Evolutionary conservation across 92 coral and sea anemone genomes (phyloP).

Genomic region (Chrysogorgia sp.): DNA sequence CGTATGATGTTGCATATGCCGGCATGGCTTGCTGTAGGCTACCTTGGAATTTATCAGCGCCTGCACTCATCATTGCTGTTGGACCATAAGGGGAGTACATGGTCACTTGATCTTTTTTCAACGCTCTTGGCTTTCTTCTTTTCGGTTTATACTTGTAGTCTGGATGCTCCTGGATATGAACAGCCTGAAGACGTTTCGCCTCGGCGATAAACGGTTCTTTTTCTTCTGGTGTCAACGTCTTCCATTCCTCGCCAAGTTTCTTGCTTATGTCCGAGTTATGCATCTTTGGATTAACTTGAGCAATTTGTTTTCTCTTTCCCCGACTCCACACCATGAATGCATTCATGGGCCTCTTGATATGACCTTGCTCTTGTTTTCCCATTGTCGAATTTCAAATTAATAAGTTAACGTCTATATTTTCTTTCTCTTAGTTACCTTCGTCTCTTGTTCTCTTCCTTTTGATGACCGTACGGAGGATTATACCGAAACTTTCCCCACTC

Average conservation of each 20-base stretch:
- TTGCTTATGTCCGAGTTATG: constrained; percentile 99
- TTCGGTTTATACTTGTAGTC: constrained; percentile 99
- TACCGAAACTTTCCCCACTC: constrained; percentile 22
- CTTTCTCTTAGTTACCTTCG: constrained; percentile 24
- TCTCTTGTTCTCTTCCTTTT: constrained; percentile 41
- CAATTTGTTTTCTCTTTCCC: constrained; percentile 98
- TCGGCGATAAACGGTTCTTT: constrained; percentile 99
- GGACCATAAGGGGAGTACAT: constrained; percentile 92
- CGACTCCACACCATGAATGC: constrained; percentile 99
- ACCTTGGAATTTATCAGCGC: constrained; percentile 95
- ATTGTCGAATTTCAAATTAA: constrained; percentile 51
- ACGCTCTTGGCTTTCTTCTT: constrained; percentile 92
- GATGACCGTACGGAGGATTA: constrained; percentile 35
- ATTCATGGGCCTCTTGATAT: constrained; percentile 98
- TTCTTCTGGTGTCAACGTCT: constrained; percentile 91
- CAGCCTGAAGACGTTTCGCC: constrained; percentile 97
- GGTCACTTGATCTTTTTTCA: constrained; percentile 93
- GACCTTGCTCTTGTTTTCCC: constrained; percentile 99
- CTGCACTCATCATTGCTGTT: constrained; percentile 78
- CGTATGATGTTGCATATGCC: constrained; percentile 97
- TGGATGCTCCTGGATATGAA: constrained; percentile 98
- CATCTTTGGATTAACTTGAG: constrained; percentile 95
- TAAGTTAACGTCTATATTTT: constrained; percentile 24
- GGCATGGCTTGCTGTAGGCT: constrained; percentile 96
- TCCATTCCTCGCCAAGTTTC: constrained; percentile 98